Evolutionary conservation across 2,113 vertebrate species (phyloP).

Genomic region (Onychostoma macrolepis): DNA sequence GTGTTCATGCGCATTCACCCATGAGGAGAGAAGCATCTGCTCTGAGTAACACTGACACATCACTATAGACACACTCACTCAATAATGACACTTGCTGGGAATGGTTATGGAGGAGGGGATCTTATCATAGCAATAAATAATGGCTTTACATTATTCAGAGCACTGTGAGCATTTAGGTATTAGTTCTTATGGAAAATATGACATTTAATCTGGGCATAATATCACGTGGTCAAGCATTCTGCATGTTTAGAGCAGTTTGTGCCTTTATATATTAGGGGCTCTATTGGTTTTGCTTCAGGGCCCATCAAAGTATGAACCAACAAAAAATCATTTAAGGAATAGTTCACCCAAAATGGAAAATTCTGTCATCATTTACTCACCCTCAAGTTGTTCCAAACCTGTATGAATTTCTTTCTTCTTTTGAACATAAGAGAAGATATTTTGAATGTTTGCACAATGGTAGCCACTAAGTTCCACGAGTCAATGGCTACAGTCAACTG

Average conservation of each 20-base stretch:
- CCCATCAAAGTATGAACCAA: neutral
- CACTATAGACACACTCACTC: constrained; percentile 18
- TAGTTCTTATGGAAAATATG: constrained; percentile 9
- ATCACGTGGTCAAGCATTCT: neutral
- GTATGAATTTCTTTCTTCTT: no score
- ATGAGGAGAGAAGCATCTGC: constrained; percentile 41
- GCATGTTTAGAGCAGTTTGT: neutral
- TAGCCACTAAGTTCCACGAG: no score
- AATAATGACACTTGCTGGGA: constrained; percentile 18
- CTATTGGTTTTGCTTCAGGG: neutral
- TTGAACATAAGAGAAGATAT: no score
- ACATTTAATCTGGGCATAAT: constrained; percentile 28
- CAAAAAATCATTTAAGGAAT: neutral
- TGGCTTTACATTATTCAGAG: constrained; percentile 21
- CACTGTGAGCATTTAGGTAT: constrained; percentile 3
- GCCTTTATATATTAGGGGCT: neutral
- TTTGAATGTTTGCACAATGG: no score
- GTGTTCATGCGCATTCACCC: neutral
- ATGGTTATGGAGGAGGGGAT: constrained; percentile 18
- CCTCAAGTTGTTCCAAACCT: no score
- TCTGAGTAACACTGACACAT: constrained; percentile 57
- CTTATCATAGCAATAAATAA: constrained; percentile 5
- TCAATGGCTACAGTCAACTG: no score
- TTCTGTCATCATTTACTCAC: no score
- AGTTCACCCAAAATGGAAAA: no score